Conservation (phyloP, 2,888 invertebrate species). For the Diabrotica balteata region DNA sequence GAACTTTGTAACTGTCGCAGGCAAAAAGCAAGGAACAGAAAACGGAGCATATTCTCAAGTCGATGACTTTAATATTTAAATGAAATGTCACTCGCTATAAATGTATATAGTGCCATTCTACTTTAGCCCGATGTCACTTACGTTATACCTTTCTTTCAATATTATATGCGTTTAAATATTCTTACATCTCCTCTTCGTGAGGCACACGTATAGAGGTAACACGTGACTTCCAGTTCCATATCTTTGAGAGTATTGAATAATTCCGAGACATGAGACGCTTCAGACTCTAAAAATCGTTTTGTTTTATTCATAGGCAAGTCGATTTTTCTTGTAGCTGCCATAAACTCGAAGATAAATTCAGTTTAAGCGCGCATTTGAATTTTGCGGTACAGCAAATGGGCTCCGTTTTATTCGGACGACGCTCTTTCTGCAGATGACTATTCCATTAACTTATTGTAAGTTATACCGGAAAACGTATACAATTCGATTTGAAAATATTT, state of each 20-base stretch:
- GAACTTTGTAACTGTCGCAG: too few relatives aligned
- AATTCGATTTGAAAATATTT: background rate
- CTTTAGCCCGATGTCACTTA: conserved; percentile 42
- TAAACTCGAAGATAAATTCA: conserved; percentile 54
- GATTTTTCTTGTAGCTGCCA: conserved; percentile 54
- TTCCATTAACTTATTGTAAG: conserved; percentile 41
- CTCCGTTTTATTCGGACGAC: conserved; percentile 30
- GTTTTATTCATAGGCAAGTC: conserved; percentile 59
- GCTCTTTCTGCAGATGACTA: conserved; percentile 27
- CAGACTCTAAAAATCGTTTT: conserved; percentile 57
- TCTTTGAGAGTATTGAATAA: conserved; percentile 58
- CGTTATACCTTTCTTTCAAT: conserved; percentile 49
- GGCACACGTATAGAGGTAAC: conserved; percentile 33
- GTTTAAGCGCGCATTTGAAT: conserved; percentile 53
- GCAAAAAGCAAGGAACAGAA: too few relatives aligned
- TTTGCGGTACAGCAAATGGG: conserved; percentile 44
- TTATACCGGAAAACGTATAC: too few relatives aligned
- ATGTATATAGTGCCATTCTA: conserved; percentile 39
- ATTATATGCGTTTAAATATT: conserved; percentile 53
- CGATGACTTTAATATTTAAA: conserved; percentile 41
- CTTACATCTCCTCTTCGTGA: conserved; percentile 47
- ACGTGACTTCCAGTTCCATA: conserved; percentile 53
- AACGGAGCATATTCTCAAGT: conserved; percentile 24
- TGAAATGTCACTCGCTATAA: conserved; percentile 40
- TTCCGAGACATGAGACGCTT: conserved; percentile 53